Conservation (phyloP, 2,888 invertebrate genomes). For the Synanthedon formicaeformis region DNA sequence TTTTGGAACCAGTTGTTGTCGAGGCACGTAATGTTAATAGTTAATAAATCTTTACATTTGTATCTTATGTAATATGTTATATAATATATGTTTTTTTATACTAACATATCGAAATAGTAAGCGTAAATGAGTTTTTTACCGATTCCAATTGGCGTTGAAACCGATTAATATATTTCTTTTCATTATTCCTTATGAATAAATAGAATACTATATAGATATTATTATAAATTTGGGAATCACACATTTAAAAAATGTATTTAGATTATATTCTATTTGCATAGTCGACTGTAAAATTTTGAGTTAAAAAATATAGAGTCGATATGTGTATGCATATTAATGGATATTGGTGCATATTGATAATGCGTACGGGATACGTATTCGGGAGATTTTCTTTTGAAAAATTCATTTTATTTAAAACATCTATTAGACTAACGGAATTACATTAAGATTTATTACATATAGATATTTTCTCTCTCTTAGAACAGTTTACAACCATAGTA, state of each 20-base stretch:
- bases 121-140: constrained; percentile 55
- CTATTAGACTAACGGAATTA: constrained; percentile 27
- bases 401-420: constrained; percentile 7
- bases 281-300: neutral
- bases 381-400: neutral
- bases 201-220: constrained; percentile 13
- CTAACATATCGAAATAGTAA: constrained; percentile 66
- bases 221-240: constrained; percentile 1
- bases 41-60: constrained; percentile 43
- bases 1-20: constrained; percentile 34
- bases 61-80: constrained; percentile 50
- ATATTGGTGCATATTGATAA: too few relatives aligned
- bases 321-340: neutral
- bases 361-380: too few relatives aligned
- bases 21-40: constrained; percentile 56
- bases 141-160: constrained; percentile 38
- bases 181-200: constrained; percentile 8
- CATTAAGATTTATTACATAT: constrained; percentile 2
- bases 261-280: neutral
- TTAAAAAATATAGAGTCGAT: neutral
- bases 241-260: constrained; percentile 1
- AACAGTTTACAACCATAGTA: constrained; percentile 42
- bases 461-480: constrained; percentile 53
- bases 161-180: constrained; percentile 20
- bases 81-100: constrained; percentile 23